A percentile compares a stretch with the other conserved stretches of the same genome.
These are phyloP conservation scores for Amorpha juglandis DNA, from an alignment of 2,888 invertebrate species.

Conservation along the genomic window DNA sequence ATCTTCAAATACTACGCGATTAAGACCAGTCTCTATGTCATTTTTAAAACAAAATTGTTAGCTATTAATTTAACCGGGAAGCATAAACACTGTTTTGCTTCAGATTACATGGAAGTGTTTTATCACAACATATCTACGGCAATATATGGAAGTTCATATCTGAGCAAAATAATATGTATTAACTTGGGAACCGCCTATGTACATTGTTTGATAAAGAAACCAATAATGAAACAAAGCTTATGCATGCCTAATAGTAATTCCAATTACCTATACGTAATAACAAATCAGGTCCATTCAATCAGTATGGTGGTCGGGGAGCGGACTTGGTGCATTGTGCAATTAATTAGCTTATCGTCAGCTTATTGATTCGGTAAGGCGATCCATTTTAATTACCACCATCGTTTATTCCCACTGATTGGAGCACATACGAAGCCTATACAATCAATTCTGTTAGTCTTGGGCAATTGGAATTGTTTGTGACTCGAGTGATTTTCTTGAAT, in stretches of 20 bases:
- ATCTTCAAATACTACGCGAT: no score
- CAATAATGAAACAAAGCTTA: background rate
- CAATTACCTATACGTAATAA: constrained; percentile 32
- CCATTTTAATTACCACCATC: constrained; percentile 81
- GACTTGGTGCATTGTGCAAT: constrained; percentile 70
- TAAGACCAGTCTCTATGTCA: background rate
- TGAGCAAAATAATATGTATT: background rate
- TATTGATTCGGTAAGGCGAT: constrained; percentile 83
- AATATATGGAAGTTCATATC: background rate
- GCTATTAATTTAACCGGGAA: background rate
- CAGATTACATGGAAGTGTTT: no score
- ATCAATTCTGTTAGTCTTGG: background rate
- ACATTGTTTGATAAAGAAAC: background rate
- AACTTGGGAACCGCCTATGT: background rate
- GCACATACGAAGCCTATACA: constrained; percentile 32
- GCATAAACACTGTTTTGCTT: background rate
- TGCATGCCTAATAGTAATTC: constrained; percentile 30
- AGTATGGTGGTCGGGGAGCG: constrained; percentile 60
- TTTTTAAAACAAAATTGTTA: background rate
- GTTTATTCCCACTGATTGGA: constrained; percentile 79
- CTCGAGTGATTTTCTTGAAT: background rate
- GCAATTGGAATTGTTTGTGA: background rate
- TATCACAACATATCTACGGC: no score
- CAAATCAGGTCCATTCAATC: constrained; percentile 48
- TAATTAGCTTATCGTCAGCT: constrained; percentile 81